These are phyloP conservation scores for Gobio occitaniae DNA, from an alignment of 2,797 vertebrate species.

Conservation along the genomic window DNA sequence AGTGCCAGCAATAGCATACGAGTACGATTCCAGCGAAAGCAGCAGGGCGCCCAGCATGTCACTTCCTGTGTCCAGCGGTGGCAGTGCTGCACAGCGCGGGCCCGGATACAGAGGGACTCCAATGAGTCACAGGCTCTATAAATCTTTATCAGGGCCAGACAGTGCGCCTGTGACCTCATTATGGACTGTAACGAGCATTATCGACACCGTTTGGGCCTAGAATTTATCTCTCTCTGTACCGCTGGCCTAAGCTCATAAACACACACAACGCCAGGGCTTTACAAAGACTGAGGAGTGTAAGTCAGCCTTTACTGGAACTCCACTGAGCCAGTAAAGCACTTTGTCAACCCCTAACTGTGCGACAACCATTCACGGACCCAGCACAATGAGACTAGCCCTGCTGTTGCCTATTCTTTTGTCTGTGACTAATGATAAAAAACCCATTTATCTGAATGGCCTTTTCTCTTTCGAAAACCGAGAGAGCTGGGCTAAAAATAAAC, in stretches of 20 bases:
- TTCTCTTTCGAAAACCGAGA: slow-evolving; percentile 51
- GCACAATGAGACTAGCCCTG: slow-evolving; percentile 29
- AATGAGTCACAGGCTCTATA: slow-evolving; percentile 68
- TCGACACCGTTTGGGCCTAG: slow-evolving; percentile 67
- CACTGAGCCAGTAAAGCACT: slow-evolving; percentile 45
- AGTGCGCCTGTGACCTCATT: slow-evolving; percentile 77
- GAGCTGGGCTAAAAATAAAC: slow-evolving; percentile 60
- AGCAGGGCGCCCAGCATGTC: neutral
- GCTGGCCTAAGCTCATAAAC: slow-evolving; percentile 48
- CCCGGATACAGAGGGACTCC: slow-evolving; percentile 47
- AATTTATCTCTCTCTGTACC: slow-evolving; percentile 71
- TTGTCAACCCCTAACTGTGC: slow-evolving; percentile 24
- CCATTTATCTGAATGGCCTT: slow-evolving; percentile 56
- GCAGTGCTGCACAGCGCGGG: slow-evolving; percentile 31
- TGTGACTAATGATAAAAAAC: slow-evolving; percentile 57
- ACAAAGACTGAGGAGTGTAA: slow-evolving; percentile 47
- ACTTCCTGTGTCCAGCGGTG: slow-evolving; percentile 40
- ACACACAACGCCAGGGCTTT: slow-evolving; percentile 51
- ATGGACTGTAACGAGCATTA: slow-evolving; percentile 71
- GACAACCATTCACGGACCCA: slow-evolving; percentile 20
- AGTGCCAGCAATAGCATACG: neutral
- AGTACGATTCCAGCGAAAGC: neutral
- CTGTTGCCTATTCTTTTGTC: slow-evolving; percentile 49
- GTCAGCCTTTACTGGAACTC: slow-evolving; percentile 55
- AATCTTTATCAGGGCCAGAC: slow-evolving; percentile 77